Evolutionary conservation across 1,140 invertebrate genomes (phyloP), one percentile per base, ranked within the genome.

Genomic region (Cherax quadricarinatus): DNA sequence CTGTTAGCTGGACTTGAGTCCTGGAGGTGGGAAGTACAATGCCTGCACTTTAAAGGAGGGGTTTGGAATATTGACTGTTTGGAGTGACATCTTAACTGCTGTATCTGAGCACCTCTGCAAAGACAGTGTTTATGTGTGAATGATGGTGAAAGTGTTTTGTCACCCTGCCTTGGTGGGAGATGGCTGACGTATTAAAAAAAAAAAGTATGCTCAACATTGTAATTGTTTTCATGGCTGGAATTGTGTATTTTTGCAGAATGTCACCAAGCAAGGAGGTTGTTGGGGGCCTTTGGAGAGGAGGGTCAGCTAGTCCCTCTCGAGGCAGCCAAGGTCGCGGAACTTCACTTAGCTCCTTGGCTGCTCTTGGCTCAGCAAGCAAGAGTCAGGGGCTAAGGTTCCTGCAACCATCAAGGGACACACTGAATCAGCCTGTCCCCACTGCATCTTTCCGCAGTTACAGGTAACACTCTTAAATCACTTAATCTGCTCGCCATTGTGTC

Each of bases 371-470:
- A 57, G 30, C 30, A 41, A 66, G 60, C 3, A 92, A 88, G 79
- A 75, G 80, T n/a, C 78, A 62, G 10, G 81, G 79, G 7, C 86
- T 92, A 21, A 88, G 75, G 62, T 92, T 92, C 70, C 66, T 92
- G 48, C 91, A 92, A 24, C 82, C 79, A 7, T 88, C 86, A 12
- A 81, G 86, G 78, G 91, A 92, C 41, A 21, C 41, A 70, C 16
- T 86, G 57, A 92, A 84, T 30, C 91, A 92, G 18, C 91, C 91
- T 18, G 91, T 92, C 3, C 91, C 91, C 18, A 92, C 91, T 48
- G 86, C 91, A 73, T 92, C 91, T 18, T 92, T 88, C 57, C 86
- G 91, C n/a, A 92, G 91, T 73, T 92, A 92, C 70, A 92, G 91
- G 91, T 92, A 48, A 60, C 30, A 41, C 2, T 41, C 30, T 41